A percentile compares a stretch with the other conserved stretches of the same genome.
These are phyloP conservation scores for Crossocerus cetratus DNA, from an alignment of 2,888 invertebrate genomes.

Conservation along the genomic window DNA sequence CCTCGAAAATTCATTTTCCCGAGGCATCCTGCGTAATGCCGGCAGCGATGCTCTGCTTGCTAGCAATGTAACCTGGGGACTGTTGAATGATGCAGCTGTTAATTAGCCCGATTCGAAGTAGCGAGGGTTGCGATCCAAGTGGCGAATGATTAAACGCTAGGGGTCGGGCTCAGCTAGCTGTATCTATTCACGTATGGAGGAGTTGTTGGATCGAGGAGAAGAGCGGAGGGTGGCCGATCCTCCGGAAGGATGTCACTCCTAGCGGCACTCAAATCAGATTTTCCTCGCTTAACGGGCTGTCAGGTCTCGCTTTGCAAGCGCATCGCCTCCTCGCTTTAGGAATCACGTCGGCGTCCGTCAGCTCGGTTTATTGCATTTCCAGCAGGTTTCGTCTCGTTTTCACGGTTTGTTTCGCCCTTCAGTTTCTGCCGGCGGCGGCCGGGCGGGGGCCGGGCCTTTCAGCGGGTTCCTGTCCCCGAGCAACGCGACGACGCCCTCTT, in stretches of 20 bases:
- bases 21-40: too few species aligned
- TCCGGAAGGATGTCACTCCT: constrained; percentile 48
- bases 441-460: constrained; percentile 31
- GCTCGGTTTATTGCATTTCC: constrained; percentile 68
- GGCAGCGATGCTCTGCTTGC: too few species aligned
- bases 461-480: constrained; percentile 16
- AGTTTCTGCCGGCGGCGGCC: constrained; percentile 37
- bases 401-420: constrained; percentile 68
- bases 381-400: constrained; percentile 67
- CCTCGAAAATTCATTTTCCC: too few species aligned
- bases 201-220: background rate
- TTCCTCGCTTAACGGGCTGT: constrained; percentile 61
- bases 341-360: constrained; percentile 63
- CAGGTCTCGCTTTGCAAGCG: constrained; percentile 62
- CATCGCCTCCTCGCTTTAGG: constrained; percentile 52
- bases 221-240: constrained; percentile 41
- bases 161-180: background rate
- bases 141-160: constrained; percentile 23
- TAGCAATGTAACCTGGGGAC: too few species aligned
- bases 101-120: too few species aligned
- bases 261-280: constrained; percentile 58
- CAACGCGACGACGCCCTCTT: constrained; percentile 23
- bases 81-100: too few species aligned
- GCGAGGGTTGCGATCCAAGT: too few species aligned
- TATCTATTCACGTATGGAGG: too few species aligned